Base-by-base conservation (phyloP, 2,888 invertebrate species). In the Thyatira batis region DNA sequence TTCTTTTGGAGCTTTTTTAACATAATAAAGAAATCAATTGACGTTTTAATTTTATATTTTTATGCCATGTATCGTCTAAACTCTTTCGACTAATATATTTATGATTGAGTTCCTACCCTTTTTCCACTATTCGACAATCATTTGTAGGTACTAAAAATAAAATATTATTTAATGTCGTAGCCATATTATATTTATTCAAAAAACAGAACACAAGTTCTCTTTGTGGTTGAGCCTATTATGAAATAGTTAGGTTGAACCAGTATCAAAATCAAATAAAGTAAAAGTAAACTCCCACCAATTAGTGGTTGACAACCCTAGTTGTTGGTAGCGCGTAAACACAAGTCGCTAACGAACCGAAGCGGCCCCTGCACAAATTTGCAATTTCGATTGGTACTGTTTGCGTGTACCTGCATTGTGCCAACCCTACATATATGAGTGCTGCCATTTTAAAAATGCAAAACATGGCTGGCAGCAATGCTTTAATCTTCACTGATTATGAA, bases 281-380 rank as follows among this genome's bases (percentile, higher is more conserved):
- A 82, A 84, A 83, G 81, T 78, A 85, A 85, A 84, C 81, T 65
- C 70, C 67, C 65, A 76, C 76, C 77, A 87, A 89, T 90, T 90
- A 88, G 84, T 71, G 78, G 84, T 81, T 76, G 86, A 67, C 87
- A 88, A 65, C 90, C 89, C 89, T 89, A 82, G 82, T 78, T 81
- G 84, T 75, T 75, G 84, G 84, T 82, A 79, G 81, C 82, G 84
- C 87, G 89, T 89, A 89, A 90, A 91, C 89, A 91, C 88, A 88
- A 87, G 87, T 87, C 85, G 84, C 89, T 92, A 92, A 92, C 91
- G 91, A 92, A 92, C 88, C 89, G 83, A 76, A 76, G 79, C 85
- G 81, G 87, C 84, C 86, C 88, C 87, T 90, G 89, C 90, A 88
- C 89, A 89, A 89, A 92, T 91, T 91, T 92, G 90, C 91, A 92